phyloP scores from a whole-genome alignment of 2,113 vertebrate species.

The Pipra filicauda region DNA sequence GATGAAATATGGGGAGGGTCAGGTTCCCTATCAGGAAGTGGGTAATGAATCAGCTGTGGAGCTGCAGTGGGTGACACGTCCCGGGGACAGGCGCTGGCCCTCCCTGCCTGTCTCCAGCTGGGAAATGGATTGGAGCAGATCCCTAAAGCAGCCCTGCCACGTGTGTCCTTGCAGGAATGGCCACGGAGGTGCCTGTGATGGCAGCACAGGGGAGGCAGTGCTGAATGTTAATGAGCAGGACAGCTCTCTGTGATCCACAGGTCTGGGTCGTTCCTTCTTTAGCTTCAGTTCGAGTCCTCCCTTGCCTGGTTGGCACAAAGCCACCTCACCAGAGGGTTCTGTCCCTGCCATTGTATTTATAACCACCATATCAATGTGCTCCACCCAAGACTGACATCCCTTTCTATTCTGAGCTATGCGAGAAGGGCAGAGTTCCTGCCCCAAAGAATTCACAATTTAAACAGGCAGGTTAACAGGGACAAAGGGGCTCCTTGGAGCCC shows the following conservation, averaged over 20 bases:
- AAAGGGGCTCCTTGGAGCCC: background rate
- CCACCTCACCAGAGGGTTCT: background rate
- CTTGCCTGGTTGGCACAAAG: background rate
- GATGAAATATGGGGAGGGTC: background rate
- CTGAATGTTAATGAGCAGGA: background rate
- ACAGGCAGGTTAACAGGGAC: background rate
- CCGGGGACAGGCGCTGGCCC: background rate
- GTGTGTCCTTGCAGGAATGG: background rate
- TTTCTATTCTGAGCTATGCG: background rate
- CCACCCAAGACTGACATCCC: background rate
- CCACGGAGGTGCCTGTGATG: background rate
- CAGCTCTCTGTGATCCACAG: background rate
- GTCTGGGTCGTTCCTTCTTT: background rate
- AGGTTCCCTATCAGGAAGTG: background rate
- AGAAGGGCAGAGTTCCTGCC: background rate
- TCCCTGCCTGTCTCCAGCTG: background rate
- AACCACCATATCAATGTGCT: background rate
- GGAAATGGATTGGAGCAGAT: fast-evolving
- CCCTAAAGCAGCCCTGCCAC: background rate
- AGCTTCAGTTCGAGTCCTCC: background rate
- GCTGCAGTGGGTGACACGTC: background rate
- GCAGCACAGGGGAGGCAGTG: background rate
- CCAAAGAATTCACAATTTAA: background rate
- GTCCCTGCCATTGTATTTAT: conserved; percentile 12
- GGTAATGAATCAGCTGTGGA: background rate